Evolutionary conservation across 2,797 vertebrate species (phyloP), one percentile per base, ranked within the genome.

Genomic region (Melanotaenia parkinsoni): DNA sequence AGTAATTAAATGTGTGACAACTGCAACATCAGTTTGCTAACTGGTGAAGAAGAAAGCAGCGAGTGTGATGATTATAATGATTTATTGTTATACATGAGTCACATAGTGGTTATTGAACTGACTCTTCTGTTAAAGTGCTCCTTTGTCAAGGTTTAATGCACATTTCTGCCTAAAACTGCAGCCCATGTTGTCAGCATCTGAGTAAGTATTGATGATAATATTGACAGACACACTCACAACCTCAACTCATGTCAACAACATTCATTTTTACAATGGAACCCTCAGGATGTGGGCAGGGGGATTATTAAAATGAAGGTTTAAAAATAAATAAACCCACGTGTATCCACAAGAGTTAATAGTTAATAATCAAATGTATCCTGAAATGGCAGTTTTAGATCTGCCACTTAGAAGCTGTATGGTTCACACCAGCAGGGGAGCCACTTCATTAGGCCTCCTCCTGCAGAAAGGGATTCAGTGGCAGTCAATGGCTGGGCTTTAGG

Each of bases 371-470:
- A 43, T 77, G 77, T 68, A 83, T 76, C 33, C 32, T 54, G 12
- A 72, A 33, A 54, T 47, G 56, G 40, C 43, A 72, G 60, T 54
- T 74, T 35, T 62, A 59, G 35, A 58, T 77, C 67, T 82, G 60
- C 65, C 68, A 76, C 40, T 58, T 72, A 76, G 76, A 72, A 54
- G 37, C 70, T 79, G 26, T 57, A 38, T 24, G 69, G 88, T 91
- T 94, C 91, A 84, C 89, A 92, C 87, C 94, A 92, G 91, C 91
- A 71, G 90, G 90, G 86, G 84, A 58, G 69, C 72, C 1, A 12
- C 62, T 61, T 58, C 84, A 59, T 60, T 74, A 76, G 75, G 70
- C 51, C 30, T 18, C 54, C 28, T 50, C 51, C 73, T 63, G 62
- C 26, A 56, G 64, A 64, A 69, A 80, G 70, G 51, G 74, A 71